A percentile compares a stretch with the other conserved stretches of the same genome.
phyloP scores from a whole-genome alignment of 2,797 vertebrate genomes.

The Peromyscus eremicus region DNA sequence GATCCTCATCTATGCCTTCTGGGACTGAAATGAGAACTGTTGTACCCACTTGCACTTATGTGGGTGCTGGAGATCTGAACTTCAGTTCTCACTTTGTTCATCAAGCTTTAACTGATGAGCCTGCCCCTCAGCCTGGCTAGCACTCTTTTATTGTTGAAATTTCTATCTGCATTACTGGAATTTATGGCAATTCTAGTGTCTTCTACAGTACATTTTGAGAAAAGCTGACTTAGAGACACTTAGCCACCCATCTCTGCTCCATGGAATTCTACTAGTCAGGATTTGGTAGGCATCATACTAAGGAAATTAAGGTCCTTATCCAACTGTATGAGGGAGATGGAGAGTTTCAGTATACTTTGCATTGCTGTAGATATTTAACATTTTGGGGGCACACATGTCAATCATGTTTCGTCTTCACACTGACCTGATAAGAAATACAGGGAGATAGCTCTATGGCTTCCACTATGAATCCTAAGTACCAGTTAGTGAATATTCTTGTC shows the following conservation, averaged over 20 bases:
- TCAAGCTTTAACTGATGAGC: background rate
- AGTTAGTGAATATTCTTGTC: background rate
- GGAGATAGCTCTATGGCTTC: background rate
- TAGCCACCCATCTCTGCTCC: background rate
- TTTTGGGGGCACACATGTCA: background rate
- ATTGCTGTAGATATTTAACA: background rate
- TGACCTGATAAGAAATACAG: background rate
- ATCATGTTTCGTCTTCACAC: background rate
- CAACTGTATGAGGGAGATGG: background rate
- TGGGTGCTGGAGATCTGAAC: background rate
- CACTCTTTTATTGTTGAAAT: background rate
- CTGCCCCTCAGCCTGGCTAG: background rate
- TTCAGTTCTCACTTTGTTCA: background rate
- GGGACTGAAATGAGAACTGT: background rate
- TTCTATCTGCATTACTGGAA: slow-evolving; percentile 4
- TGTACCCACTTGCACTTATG: background rate
- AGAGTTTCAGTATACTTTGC: background rate
- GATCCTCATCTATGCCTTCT: no score
- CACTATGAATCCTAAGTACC: background rate
- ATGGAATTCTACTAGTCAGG: background rate
- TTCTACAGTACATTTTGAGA: background rate
- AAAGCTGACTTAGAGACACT: background rate
- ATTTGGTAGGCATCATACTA: no score
- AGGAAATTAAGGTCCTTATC: background rate
- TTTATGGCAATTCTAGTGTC: background rate